Base-by-base conservation (phyloP, 2,888 invertebrate species). In the Tupiocoris notatus region DNA sequence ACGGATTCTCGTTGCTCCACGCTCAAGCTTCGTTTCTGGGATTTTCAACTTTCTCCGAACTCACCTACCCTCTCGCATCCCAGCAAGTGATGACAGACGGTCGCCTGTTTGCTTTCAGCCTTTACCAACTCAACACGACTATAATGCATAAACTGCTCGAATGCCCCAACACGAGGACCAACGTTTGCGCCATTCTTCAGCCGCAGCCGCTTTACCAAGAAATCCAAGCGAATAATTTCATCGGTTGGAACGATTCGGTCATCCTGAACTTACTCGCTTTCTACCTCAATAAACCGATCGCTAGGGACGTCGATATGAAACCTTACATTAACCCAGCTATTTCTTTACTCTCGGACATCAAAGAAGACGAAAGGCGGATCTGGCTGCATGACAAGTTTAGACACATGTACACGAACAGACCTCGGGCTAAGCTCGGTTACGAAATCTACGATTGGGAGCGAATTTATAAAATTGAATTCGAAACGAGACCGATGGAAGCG, bases 11-110 rank as follows among this genome's bases (percentile, higher is more conserved):
- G 0, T 94, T 94, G 91, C 85, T 94, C 0, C 84, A 90, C 78
- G 88, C 90, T 0, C 92, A 93, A 84, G 94, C 95, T 1, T 20
- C 22, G 16, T 76, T 79, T 77, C 39, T 67, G 81, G 82, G 98
- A 21, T 98, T 98, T 84, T 94, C 92, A 54, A 92, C 94, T 17
- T 94, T 88, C 83, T 92, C 93, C 81, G 98, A 98, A 80, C 81
- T 97, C 18, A 95, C 94, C 0, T 96, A 96, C 83, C 98, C 99
- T 0, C 84, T 98, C 75, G 89, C 91, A 0, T 92, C 94, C 1
- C 98, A 98, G 87, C 91, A 92, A 17, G 86, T 96, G 16, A 87
- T 97, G 57, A 94, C 96, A 0, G 92, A 98, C 85, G 98, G 98
- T 0, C 89, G 92, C 80, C 83, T 88, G 1, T 96, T 94, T 90